Base-by-base conservation (phyloP, 1,140 invertebrate species). In the Goniozus legneri region DNA sequence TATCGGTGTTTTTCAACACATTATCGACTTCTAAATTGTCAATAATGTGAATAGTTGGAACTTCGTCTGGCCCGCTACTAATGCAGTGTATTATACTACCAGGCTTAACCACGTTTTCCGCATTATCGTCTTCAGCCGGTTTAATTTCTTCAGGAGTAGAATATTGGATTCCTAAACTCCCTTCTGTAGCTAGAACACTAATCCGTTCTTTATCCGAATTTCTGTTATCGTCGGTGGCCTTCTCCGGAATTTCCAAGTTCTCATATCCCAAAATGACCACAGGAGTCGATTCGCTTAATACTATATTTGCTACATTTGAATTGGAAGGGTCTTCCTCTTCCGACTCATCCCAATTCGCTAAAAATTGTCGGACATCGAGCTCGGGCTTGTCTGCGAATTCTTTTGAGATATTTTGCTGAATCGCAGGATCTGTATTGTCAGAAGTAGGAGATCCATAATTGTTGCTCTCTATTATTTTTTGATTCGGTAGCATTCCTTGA, bases 301-400 rank as follows among this genome's bases (percentile, higher is more conserved):
- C 44, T 10, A 62, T 44, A 30, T 55, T 46, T 1, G 54, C 43
- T 4, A 65, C 22, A 24, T 54, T 70, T 0, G 47, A 32, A 20
- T 52, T 46, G 0, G 56, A 39, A 12, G 57, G 65, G 6, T 76
- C 74, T 31, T 75, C 74, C 2, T 76, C 74, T 30, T 74, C 71
- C 0, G 67, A 69, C 19, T 77, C 76, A 27, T 75, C 73, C 76
- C 76, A 77, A 21, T 60, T 77, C 0, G 71, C 76, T 10, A 77
- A 44, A 51, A 77, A 77, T 22, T 77, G 73, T 12, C 75, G 61
- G 8, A 77, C 71, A 18, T 77, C 76, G 0, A 77, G 44, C 3
- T 69, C 63, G 1, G 74, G 75, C 34, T 76, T 76, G 20, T 75
- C 59, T 2, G 69, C 65, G 13, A 76, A 72, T 31, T 71, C 62